Base-by-base conservation (phyloP, 2,888 invertebrate genomes). In the Phalera bucephala region DNA sequence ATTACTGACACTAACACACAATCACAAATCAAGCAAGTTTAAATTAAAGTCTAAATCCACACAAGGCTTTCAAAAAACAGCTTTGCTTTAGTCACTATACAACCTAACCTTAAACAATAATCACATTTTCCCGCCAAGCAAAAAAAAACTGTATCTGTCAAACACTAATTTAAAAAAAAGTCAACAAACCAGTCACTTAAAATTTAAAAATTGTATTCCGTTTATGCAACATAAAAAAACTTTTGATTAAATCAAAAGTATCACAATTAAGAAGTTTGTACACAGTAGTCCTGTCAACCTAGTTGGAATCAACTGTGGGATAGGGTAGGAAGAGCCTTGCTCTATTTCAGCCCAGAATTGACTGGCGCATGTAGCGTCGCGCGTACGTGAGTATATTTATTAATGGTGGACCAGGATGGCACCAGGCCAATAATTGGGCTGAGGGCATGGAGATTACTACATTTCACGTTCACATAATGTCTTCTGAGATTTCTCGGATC, bases 331-430 rank as follows among this genome's bases (percentile, higher is more conserved):
- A 54, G 47, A 57, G 50, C 74, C 79, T 75, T 72, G 80, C 56
- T 71, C 74, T 67, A 78, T 68, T 74, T 75, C 57, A 45, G 55
- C 45, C 9, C 36, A 38, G 36, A 44, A 35, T 40, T 33, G 49
- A 39, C 29, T 29, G 29, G 19, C 19, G 19, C 6, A 23, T 7
- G 13, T 4, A 20, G 31, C 34, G 29, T 40, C 40, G 40, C 30
- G 28, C 19, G 31, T 29, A 29, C 40, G 36, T 20, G 27, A 33
- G 52, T 42, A 45, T 58, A 57, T 55, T 57, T 57, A 59, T 60
- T 63, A 63, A 64, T 62, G 63, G 54, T 52, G 60, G 50, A 57
- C 53, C 14, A 29, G 26, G 45, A 45, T 66, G 66, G 66, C 66
- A 59, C 28, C 40, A 40, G 52, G 64, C 66, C 66, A 66, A 66